Evolutionary conservation across 2,113 vertebrate species (phyloP).

Genomic region (human (Homo sapiens)): DNA sequence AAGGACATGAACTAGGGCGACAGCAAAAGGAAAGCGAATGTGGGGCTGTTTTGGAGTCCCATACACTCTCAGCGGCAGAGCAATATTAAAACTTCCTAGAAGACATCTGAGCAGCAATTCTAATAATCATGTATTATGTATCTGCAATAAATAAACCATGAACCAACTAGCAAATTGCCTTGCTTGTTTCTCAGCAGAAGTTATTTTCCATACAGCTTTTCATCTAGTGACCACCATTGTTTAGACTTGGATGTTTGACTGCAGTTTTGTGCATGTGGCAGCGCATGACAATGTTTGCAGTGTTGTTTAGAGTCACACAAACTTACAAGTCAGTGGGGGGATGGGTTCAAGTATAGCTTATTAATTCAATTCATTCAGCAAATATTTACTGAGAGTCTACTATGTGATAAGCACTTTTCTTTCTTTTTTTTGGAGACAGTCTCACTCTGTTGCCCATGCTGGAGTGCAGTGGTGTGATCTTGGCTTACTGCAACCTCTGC

Average conservation of each 20-base stretch:
- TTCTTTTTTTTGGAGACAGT: too few species aligned
- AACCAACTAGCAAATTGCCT: neutral
- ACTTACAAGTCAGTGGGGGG: neutral
- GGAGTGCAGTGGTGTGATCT: too few species aligned
- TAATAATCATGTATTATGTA: neutral
- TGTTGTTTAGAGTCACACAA: neutral
- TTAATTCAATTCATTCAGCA: neutral
- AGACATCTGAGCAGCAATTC: neutral
- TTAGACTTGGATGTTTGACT: neutral
- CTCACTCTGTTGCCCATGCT: too few species aligned
- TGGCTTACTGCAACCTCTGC: too few species aligned
- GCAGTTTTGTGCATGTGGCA: neutral
- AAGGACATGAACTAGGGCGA: neutral
- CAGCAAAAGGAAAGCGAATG: neutral
- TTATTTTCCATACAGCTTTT: neutral
- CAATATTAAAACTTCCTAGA: neutral
- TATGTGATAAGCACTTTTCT: neutral
- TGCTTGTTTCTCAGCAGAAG: neutral
- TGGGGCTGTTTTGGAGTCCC: neutral
- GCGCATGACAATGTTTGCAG: fast-evolving
- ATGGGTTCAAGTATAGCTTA: neutral
- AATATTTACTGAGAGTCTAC: neutral
- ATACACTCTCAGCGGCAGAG: neutral
- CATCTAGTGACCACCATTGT: neutral
- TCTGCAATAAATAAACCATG: neutral